Base-by-base conservation (phyloP, 2,888 invertebrate species). In the Drosophila aldrichi region DNA sequence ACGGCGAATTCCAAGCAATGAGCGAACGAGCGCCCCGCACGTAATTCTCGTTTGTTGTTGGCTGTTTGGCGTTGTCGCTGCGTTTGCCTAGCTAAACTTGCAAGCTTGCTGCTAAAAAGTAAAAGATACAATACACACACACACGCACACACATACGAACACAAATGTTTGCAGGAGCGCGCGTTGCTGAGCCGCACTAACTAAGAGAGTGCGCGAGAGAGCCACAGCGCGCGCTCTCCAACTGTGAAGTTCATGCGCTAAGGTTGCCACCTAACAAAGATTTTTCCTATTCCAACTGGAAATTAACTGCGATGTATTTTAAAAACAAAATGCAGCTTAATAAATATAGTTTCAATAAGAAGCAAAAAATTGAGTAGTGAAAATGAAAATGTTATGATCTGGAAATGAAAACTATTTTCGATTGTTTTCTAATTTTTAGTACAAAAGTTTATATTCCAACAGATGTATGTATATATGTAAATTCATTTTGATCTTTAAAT, bases 31-130 rank as follows among this genome's bases (percentile, higher is more conserved):
- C 82, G 80, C 80, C 78, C 71, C 77, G 77, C 78, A 77, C 78
- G 79, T 74, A 74, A 51, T 78, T 79, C 78, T 62, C 77, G 79
- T 61, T 70, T 79, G 74, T 82, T 78, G 76, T 81, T 85, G 79
- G 59, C 80, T 68, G 82, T 76, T 81, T 82, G 81, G 74, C 85
- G 82, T 80, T 82, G 85, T 64, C 78, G 79, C 59, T 79, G 77
- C 78, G 78, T 79, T 79, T 79, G 78, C 59, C 77, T 72, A 79
- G 56, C 79, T 63, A 78, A 78, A 78, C 77, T 78, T 79, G 73
- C 78, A 79, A 79, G 78, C 85, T 82, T 65, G 85, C 82, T 77
- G 82, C 86, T 77, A 81, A 84, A 84, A 88, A 84, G 82, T 84
- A 85, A 84, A 88, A 84, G 82, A 84, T 85, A 88, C 84, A 80